These are phyloP conservation scores for Patiria miniata DNA, from an alignment of 35 echinoderm and acorn worm species.

Conservation along the genomic window DNA sequence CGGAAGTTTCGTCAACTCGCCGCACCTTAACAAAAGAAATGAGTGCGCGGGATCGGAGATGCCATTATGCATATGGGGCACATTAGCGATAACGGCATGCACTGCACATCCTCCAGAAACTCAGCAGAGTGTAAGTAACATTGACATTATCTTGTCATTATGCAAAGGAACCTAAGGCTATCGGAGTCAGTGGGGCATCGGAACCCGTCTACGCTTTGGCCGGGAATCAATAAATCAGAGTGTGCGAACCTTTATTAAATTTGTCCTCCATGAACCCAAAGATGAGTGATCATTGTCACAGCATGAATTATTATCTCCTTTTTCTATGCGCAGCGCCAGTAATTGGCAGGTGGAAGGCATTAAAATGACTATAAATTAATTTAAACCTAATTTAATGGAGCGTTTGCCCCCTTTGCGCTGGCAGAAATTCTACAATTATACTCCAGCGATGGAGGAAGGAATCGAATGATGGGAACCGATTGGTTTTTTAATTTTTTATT, in stretches of 20 bases:
- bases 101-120: too few species aligned
- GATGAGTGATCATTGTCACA: conserved; percentile 22
- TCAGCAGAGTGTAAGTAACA: background rate
- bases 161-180: conserved; percentile 8
- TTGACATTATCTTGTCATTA: conserved; percentile 14
- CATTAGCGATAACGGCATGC: too few species aligned
- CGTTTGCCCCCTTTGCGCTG: background rate
- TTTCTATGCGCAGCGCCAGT: conserved; percentile 6
- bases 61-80: too few species aligned
- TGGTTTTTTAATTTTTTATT: too few species aligned
- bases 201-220: background rate
- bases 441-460: background rate
- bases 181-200: conserved; percentile 16
- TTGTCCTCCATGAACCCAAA: conserved; percentile 13
- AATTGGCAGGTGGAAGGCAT: conserved; percentile 28
- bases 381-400: conserved; percentile 12
- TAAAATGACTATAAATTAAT: conserved; percentile 33
- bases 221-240: conserved; percentile 21
- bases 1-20: too few species aligned
- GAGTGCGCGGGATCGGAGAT: too few species aligned
- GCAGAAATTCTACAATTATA: conserved; percentile 16
- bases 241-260: conserved; percentile 22
- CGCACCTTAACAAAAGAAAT: too few species aligned
- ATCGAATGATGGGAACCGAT: too few species aligned
- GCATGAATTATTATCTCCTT: conserved; percentile 3